Conservation (phyloP, 2,888 invertebrate genomes). For the Itoplectis maculator region DNA sequence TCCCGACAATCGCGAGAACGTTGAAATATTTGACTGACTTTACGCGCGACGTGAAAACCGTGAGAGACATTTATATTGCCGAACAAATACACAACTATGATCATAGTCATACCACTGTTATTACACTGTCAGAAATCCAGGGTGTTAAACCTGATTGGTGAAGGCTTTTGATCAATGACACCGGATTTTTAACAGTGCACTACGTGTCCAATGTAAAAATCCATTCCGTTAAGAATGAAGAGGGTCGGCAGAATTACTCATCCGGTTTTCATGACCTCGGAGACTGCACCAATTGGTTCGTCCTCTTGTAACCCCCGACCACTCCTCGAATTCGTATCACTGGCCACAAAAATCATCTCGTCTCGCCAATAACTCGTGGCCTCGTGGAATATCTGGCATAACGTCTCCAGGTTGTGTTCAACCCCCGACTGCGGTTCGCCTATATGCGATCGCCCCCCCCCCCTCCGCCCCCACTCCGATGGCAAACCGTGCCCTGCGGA, state of each 20-base stretch:
- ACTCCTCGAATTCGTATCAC: conserved; percentile 31
- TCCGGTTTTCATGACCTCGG: background rate
- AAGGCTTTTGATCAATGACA: no score
- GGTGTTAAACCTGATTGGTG: background rate
- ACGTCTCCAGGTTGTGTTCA: conserved; percentile 45
- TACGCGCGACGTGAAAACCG: background rate
- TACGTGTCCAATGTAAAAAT: no score
- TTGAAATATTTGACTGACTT: conserved; percentile 6
- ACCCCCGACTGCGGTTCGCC: conserved; percentile 21
- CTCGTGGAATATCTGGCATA: conserved; percentile 54
- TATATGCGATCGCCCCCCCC: conserved; percentile 27
- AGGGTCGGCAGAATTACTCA: background rate
- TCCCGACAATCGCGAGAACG: background rate
- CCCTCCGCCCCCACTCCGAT: background rate
- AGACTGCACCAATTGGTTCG: conserved; percentile 39
- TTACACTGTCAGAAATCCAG: no score
- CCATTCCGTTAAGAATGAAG: no score
- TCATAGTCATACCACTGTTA: background rate
- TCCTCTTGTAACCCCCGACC: conserved; percentile 1
- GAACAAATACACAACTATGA: background rate
- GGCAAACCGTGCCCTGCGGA: conserved; percentile 18
- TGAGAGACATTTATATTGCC: background rate
- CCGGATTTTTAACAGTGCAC: background rate
- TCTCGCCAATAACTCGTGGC: conserved; percentile 63
- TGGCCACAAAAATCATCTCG: conserved; percentile 54